Conservation (phyloP, 2,888 invertebrate genomes). For the Bellardia pandia region DNA sequence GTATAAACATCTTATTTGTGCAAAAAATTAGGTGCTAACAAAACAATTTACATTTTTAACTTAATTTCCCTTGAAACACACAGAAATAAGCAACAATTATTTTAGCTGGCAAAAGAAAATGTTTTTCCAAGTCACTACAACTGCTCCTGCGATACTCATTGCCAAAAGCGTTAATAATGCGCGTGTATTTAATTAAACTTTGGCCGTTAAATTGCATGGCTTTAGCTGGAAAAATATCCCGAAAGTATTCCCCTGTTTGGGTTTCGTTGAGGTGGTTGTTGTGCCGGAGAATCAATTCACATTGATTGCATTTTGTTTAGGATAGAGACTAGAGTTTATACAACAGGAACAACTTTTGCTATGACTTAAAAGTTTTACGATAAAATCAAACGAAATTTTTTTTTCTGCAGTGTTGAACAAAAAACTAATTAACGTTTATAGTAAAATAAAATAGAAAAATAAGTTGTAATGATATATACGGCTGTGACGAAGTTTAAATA, state of each 20-base stretch:
- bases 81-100: slow-evolving; percentile 68
- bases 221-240: slow-evolving; percentile 27
- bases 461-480: not conserved
- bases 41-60: slow-evolving; percentile 83
- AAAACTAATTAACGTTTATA: slow-evolving; percentile 83
- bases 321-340: slow-evolving; percentile 4
- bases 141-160: slow-evolving; percentile 74
- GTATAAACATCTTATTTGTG: slow-evolving; percentile 63
- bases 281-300: slow-evolving; percentile 55
- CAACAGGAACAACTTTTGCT: slow-evolving; percentile 65
- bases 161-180: slow-evolving; percentile 74
- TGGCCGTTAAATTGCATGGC: slow-evolving; percentile 79
- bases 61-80: slow-evolving; percentile 76
- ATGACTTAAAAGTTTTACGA: slow-evolving; percentile 69
- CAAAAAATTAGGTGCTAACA: slow-evolving; percentile 82
- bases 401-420: slow-evolving; percentile 75
- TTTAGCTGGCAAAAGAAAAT: slow-evolving; percentile 35
- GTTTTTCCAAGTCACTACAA: slow-evolving; percentile 40
- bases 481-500: not conserved
- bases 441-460: slow-evolving; percentile 74
- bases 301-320: slow-evolving; percentile 67
- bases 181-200: slow-evolving; percentile 82
- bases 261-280: not conserved
- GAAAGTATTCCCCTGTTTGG: slow-evolving; percentile 32
- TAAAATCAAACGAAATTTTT: slow-evolving; percentile 73